A percentile compares a stretch with the other conserved stretches of the same genome.
Conservation (phyloP, 2,888 invertebrate species). For the Spodoptera littoralis region DNA sequence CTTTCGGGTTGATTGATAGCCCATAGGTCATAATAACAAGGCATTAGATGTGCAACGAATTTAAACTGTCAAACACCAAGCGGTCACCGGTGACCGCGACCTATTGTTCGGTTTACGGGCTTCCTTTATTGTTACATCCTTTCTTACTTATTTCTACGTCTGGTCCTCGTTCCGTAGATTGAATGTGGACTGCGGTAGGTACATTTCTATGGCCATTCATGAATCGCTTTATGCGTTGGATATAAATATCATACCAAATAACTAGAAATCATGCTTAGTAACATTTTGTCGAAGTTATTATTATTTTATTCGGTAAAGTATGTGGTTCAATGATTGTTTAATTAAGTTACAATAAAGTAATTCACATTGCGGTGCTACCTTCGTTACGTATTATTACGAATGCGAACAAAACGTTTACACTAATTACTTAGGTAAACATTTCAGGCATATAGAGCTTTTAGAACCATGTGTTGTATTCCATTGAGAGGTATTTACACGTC, state of each 20-base stretch:
- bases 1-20: conserved; percentile 68
- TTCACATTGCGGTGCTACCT: conserved; percentile 20
- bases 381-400: conserved; percentile 22
- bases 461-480: conserved; percentile 15
- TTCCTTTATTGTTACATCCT: conserved; percentile 53
- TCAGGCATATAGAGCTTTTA: conserved; percentile 23
- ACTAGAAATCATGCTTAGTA: too few relatives aligned
- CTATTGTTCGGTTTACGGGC: conserved; percentile 51
- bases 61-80: too few relatives aligned
- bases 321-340: conserved; percentile 16
- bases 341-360: conserved; percentile 27
- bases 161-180: conserved; percentile 16
- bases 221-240: too few relatives aligned
- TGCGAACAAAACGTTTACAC: conserved; percentile 25
- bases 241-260: too few relatives aligned
- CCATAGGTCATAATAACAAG: too few relatives aligned
- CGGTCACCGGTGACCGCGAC: too few relatives aligned
- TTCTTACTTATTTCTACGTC: conserved; percentile 37
- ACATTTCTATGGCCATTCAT: too few relatives aligned
- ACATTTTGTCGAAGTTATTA: background rate
- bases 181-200: conserved; percentile 16
- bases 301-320: conserved; percentile 12
- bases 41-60: too few relatives aligned
- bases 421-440: conserved; percentile 21
- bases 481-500: conserved; percentile 17